Evolutionary conservation across 2,888 invertebrate genomes (phyloP).

Genomic region (Eupithecia centaureata): DNA sequence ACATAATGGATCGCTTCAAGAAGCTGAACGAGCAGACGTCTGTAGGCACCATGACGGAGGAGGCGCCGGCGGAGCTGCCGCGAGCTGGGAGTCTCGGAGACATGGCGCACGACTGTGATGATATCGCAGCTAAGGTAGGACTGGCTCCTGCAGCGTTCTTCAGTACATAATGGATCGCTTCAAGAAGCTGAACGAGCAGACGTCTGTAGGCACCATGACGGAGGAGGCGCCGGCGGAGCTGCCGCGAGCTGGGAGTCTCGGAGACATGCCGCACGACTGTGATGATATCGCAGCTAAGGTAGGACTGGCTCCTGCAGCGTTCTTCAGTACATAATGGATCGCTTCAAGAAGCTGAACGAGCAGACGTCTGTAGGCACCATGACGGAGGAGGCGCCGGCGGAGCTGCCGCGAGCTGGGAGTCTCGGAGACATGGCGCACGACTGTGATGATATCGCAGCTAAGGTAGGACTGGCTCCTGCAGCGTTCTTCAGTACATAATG

Average conservation of each 20-base stretch:
- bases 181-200: slow-evolving; percentile 64
- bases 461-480: too few species aligned
- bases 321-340: slow-evolving; percentile 85
- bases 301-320: too few species aligned
- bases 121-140: too few species aligned
- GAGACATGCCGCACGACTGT: slow-evolving; percentile 63
- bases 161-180: slow-evolving; percentile 84
- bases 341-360: slow-evolving; percentile 71
- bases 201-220: slow-evolving; percentile 66
- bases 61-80: slow-evolving; percentile 23
- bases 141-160: slow-evolving; percentile 87
- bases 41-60: slow-evolving; percentile 68
- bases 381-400: slow-evolving; percentile 53
- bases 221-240: slow-evolving; percentile 44
- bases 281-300: slow-evolving; percentile 67
- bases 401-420: slow-evolving; percentile 40
- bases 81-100: slow-evolving; percentile 53
- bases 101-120: slow-evolving; percentile 66
- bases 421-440: slow-evolving; percentile 64
- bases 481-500: slow-evolving; percentile 86
- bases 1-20: slow-evolving; percentile 83
- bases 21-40: slow-evolving; percentile 63
- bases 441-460: slow-evolving; percentile 65
- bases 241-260: slow-evolving; percentile 48
- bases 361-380: slow-evolving; percentile 65